Percentiles rank a stretch among this genome's conserved stretches.
Conservation (phyloP, 2,797 vertebrate genomes). For the Halcyon badia region DNA sequence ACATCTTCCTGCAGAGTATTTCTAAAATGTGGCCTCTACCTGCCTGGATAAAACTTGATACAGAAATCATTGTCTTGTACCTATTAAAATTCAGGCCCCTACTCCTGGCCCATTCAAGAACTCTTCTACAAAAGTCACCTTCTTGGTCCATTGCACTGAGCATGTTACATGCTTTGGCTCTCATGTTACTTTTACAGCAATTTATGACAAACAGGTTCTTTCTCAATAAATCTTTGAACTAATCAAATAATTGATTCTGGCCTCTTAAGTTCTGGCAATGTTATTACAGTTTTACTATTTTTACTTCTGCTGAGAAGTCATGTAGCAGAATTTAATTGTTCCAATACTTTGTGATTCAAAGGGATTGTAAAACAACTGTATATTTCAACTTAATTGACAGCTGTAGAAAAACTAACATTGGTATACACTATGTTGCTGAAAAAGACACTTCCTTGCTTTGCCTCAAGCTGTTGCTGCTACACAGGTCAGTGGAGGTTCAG, state of each 20-base stretch:
- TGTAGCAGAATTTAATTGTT: neutral
- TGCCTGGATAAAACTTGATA: neutral
- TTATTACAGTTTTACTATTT: neutral
- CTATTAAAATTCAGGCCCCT: neutral
- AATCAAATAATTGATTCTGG: neutral
- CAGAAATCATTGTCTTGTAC: neutral
- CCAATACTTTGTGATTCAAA: neutral
- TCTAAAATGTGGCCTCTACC: neutral
- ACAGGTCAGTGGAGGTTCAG: slow-evolving; percentile 16
- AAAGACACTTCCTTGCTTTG: slow-evolving; percentile 24
- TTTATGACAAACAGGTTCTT: neutral
- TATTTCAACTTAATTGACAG: slow-evolving; percentile 7
- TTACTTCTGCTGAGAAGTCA: neutral
- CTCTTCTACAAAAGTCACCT: neutral
- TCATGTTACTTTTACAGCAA: neutral
- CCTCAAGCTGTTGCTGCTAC: slow-evolving; percentile 38
- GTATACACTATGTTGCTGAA: slow-evolving; percentile 33
- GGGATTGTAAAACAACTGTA: slow-evolving; percentile 3
- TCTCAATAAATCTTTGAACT: neutral
- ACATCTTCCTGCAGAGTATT: neutral
- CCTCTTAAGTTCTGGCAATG: neutral
- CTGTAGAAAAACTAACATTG: neutral
- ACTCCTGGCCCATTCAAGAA: neutral
- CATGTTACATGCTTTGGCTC: neutral
- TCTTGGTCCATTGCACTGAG: neutral